Evolutionary conservation across 1,140 invertebrate species (phyloP).

Genomic region (Tetranychus cinnabarinus): DNA sequence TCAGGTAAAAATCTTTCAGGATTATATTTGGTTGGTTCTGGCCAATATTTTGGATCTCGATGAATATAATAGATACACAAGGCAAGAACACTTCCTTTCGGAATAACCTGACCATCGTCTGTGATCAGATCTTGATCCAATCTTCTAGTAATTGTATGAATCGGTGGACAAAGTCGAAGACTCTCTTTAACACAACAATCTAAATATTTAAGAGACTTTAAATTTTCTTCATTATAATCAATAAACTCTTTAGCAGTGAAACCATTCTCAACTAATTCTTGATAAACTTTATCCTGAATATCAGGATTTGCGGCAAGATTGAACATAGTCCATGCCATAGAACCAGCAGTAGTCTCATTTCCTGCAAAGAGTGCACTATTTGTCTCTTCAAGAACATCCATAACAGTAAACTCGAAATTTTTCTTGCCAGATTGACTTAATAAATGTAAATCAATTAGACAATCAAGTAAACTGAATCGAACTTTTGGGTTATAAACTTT

Average conservation of each 20-base stretch:
- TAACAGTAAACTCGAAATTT: neutral
- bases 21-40: slow-evolving; percentile 21
- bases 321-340: slow-evolving; percentile 3
- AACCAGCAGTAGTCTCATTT: slow-evolving; percentile 24
- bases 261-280: slow-evolving; percentile 19
- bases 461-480: neutral
- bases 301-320: slow-evolving; percentile 35
- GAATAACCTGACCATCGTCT: slow-evolving; percentile 18
- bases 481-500: too few relatives aligned
- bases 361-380: neutral
- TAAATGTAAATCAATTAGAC: neutral
- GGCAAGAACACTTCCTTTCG: slow-evolving; percentile 16
- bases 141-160: slow-evolving; percentile 27
- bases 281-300: slow-evolving; percentile 22
- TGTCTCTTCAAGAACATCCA: neutral
- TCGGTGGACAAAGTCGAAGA: slow-evolving; percentile 31
- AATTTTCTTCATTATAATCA: neutral
- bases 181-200: slow-evolving; percentile 19
- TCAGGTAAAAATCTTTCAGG: slow-evolving; percentile 33
- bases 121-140: slow-evolving; percentile 5
- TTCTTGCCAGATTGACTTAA: neutral
- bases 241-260: slow-evolving; percentile 23
- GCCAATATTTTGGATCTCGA: slow-evolving; percentile 21
- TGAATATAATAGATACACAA: slow-evolving; percentile 22
- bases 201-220: slow-evolving; percentile 23